These are phyloP conservation scores for Cerceris rybyensis DNA, from an alignment of 2,888 invertebrate genomes.

Conservation along the genomic window DNA sequence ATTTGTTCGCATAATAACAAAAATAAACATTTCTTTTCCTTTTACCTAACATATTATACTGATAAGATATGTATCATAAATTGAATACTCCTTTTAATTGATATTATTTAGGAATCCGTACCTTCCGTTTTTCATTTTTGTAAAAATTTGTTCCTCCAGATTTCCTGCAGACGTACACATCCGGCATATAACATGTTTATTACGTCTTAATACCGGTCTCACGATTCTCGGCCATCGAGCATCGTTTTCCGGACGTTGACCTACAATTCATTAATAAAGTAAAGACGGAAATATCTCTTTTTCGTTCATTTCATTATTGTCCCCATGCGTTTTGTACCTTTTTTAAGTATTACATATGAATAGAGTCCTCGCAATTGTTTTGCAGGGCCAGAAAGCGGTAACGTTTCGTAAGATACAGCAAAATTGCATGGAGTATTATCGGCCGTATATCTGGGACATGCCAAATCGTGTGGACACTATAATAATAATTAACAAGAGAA, in stretches of 20 bases:
- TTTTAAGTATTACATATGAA: constrained; percentile 91
- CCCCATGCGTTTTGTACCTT: constrained; percentile 83
- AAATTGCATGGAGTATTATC: constrained; percentile 92
- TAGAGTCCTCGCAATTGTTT: constrained; percentile 84
- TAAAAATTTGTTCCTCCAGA: constrained; percentile 90
- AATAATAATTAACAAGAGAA: constrained; percentile 56
- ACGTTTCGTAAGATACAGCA: constrained; percentile 84
- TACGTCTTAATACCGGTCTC: constrained; percentile 86
- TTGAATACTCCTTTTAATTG: too few relatives aligned
- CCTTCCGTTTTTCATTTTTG: constrained; percentile 89
- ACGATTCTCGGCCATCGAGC: constrained; percentile 92
- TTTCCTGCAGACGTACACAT: constrained; percentile 90
- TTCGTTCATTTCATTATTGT: background rate
- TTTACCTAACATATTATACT: too few relatives aligned
- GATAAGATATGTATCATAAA: too few relatives aligned
- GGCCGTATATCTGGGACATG: constrained; percentile 88
- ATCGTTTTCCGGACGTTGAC: constrained; percentile 81
- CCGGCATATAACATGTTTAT: constrained; percentile 89
- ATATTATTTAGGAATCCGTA: constrained; percentile 78
- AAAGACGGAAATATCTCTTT: background rate
- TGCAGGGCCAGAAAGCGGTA: constrained; percentile 77
- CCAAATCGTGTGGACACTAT: constrained; percentile 91
- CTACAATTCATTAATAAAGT: constrained; percentile 67
- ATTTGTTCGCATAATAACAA: too few relatives aligned
- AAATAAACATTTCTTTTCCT: too few relatives aligned